phyloP scores from a whole-genome alignment of 2,888 invertebrate species.

The Caenorhabditis sp. region DNA sequence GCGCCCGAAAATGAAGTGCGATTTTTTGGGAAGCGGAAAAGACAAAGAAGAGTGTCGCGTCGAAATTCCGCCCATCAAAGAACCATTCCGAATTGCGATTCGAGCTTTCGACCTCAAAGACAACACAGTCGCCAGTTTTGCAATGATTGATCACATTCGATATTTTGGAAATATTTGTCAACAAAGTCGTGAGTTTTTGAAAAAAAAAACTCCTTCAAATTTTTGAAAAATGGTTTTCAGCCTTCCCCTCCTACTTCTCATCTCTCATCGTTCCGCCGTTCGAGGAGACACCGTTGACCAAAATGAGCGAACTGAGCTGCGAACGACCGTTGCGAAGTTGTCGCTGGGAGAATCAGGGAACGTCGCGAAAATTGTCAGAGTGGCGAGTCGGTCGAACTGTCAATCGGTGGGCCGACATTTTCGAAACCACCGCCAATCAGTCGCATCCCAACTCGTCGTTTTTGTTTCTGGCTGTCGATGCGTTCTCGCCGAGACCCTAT shows the following conservation, averaged over 20 bases:
- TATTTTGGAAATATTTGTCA: slow-evolving; percentile 63
- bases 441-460: slow-evolving; percentile 60
- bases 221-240: slow-evolving; percentile 20
- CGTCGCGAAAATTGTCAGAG: slow-evolving; percentile 25
- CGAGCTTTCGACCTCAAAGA: slow-evolving; percentile 62
- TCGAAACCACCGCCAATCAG: slow-evolving; percentile 33
- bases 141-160: slow-evolving; percentile 59
- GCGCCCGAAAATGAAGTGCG: slow-evolving; percentile 63
- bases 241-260: slow-evolving; percentile 42
- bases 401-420: slow-evolving; percentile 55
- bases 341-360: slow-evolving; percentile 47
- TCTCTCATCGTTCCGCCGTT: slow-evolving; percentile 36
- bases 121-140: slow-evolving; percentile 60
- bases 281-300: slow-evolving; percentile 35
- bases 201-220: background rate
- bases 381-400: slow-evolving; percentile 61
- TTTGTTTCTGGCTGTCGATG: slow-evolving; percentile 65
- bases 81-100: slow-evolving; percentile 67
- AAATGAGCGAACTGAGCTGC: slow-evolving; percentile 55
- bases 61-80: slow-evolving; percentile 56
- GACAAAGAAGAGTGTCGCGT: slow-evolving; percentile 43
- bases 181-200: slow-evolving; percentile 46
- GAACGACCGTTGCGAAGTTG: slow-evolving; percentile 37
- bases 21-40: slow-evolving; percentile 50
- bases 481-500: slow-evolving; percentile 62